phyloP scores from a whole-genome alignment of 2,888 invertebrate genomes.

The Lasioglossum figueresi region DNA sequence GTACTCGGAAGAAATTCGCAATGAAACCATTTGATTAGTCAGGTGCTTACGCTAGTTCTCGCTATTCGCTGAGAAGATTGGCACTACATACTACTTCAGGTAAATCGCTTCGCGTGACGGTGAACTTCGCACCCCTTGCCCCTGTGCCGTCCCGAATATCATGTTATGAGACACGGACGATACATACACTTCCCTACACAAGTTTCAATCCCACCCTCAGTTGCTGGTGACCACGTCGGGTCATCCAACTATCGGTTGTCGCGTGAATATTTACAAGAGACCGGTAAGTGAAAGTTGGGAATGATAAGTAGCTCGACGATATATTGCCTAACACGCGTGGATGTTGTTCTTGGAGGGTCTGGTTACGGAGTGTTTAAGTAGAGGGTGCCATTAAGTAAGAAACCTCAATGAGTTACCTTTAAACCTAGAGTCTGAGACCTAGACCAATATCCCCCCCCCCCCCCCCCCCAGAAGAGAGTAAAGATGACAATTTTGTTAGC shows the following conservation, averaged over 20 bases:
- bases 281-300: neutral
- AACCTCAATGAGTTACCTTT: neutral
- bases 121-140: too few species aligned
- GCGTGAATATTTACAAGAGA: neutral
- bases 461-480: neutral
- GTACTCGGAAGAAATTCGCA: too few species aligned
- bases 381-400: neutral
- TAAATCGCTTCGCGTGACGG: too few species aligned
- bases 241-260: slow-evolving; percentile 6
- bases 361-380: neutral
- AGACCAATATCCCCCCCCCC: neutral
- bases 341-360: neutral
- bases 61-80: too few species aligned
- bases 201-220: neutral
- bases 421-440: neutral
- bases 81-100: too few species aligned
- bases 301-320: slow-evolving; percentile 3
- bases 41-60: too few species aligned
- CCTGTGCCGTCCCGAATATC: too few species aligned
- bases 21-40: too few species aligned
- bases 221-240: neutral
- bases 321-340: neutral
- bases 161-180: too few species aligned
- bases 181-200: neutral
- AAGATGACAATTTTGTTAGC: neutral